phyloP scores from a whole-genome alignment of 2,888 invertebrate genomes.

The Netelia virgata region DNA sequence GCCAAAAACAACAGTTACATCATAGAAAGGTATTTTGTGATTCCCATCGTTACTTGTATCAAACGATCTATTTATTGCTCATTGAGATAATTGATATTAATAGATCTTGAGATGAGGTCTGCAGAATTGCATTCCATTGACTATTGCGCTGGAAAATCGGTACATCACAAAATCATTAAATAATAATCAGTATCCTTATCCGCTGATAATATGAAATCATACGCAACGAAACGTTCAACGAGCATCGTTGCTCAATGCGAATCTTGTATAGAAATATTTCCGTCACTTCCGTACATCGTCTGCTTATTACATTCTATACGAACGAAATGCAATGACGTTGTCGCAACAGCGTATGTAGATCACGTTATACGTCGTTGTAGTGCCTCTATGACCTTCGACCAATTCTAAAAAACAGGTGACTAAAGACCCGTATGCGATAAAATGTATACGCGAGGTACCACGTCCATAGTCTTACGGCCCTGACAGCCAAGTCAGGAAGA shows the following conservation, averaged over 20 bases:
- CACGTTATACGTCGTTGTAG: no score
- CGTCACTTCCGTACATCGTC: no score
- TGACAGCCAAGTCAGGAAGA: slow-evolving; percentile 66
- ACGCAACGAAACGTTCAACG: no score
- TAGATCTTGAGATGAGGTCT: neutral
- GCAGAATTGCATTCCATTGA: neutral
- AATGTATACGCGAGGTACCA: neutral
- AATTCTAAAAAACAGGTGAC: no score
- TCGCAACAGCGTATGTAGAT: no score
- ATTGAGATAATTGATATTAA: slow-evolving; percentile 52
- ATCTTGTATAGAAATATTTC: no score
- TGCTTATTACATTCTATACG: no score
- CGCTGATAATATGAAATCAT: no score
- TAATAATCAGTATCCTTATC: no score
- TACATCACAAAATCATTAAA: neutral
- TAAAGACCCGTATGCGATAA: neutral
- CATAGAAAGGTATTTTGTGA: slow-evolving; percentile 22
- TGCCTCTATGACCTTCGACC: no score
- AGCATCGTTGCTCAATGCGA: no score
- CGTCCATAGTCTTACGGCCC: slow-evolving; percentile 41
- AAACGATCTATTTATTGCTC: slow-evolving; percentile 49
- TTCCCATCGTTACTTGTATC: slow-evolving; percentile 32
- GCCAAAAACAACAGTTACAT: slow-evolving; percentile 47
- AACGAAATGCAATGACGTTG: no score
- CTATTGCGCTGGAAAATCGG: neutral